A percentile compares a stretch with the other conserved stretches of the same genome.
Conservation (phyloP, 30 jellyfish, hydroid and myxozoan genomes). For the Mastigias papua region DNA sequence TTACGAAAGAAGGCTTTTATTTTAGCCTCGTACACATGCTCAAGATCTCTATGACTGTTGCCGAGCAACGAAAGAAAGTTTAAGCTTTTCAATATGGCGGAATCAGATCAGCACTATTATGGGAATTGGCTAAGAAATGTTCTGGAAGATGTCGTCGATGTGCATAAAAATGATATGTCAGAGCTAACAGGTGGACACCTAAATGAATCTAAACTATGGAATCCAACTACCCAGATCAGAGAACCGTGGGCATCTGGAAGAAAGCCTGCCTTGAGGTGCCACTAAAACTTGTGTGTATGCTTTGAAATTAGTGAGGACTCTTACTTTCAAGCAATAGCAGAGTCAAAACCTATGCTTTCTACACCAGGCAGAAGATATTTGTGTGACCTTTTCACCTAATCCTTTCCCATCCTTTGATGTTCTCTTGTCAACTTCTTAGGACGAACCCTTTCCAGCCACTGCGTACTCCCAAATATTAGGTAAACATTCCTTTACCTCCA, state of each 20-base stretch:
- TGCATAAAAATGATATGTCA: slow-evolving; percentile 70
- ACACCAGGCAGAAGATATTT: too few relatives aligned
- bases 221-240: slow-evolving; percentile 39
- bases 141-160: slow-evolving; percentile 70
- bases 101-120: slow-evolving; percentile 17
- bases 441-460: too few relatives aligned
- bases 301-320: too few relatives aligned
- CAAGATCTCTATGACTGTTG: slow-evolving; percentile 23
- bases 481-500: too few relatives aligned
- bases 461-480: too few relatives aligned
- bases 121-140: slow-evolving; percentile 12
- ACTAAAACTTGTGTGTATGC: not conserved
- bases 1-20: not conserved
- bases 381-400: too few relatives aligned
- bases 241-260: slow-evolving; percentile 74
- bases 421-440: too few relatives aligned
- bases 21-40: slow-evolving; percentile 14
- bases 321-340: too few relatives aligned
- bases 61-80: slow-evolving; percentile 48
- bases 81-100: slow-evolving; percentile 52
- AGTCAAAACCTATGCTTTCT: too few relatives aligned
- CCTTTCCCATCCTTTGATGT: too few relatives aligned
- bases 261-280: slow-evolving; percentile 49
- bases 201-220: slow-evolving; percentile 77
- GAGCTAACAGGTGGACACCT: slow-evolving; percentile 82